phyloP scores from a whole-genome alignment of 1,140 invertebrate genomes.

The Pygmarrhopalites habei region DNA sequence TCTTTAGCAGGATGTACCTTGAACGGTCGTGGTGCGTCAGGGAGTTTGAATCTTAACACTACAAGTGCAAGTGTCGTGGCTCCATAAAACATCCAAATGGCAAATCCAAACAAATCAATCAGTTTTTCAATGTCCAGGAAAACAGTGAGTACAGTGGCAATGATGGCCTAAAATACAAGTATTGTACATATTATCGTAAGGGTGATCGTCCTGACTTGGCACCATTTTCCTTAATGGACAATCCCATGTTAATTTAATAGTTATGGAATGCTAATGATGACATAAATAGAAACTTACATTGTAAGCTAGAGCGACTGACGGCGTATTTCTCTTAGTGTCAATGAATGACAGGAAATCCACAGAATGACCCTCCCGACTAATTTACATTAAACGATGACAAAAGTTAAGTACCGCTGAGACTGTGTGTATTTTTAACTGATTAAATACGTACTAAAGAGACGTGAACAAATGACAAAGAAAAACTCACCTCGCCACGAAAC shows the following conservation, averaged over 20 bases:
- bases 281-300: conserved; percentile 49
- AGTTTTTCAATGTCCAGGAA: conserved; percentile 82
- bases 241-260: too few relatives aligned
- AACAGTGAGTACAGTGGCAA: conserved; percentile 66
- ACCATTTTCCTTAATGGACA: too few relatives aligned
- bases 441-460: background rate
- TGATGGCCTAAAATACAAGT: conserved; percentile 41
- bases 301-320: conserved; percentile 50
- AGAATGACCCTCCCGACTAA: conserved; percentile 52
- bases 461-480: too few relatives aligned
- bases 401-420: background rate
- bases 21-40: conserved; percentile 76
- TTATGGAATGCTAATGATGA: too few relatives aligned
- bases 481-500: too few relatives aligned
- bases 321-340: conserved; percentile 49
- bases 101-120: conserved; percentile 93
- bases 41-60: conserved; percentile 77
- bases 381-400: background rate
- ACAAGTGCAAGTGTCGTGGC: conserved; percentile 79
- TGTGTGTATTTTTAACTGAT: background rate
- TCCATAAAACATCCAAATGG: conserved; percentile 92
- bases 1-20: conserved; percentile 56
- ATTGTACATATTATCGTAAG: too few relatives aligned
- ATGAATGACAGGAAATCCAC: conserved; percentile 52
- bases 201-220: too few relatives aligned